Conservation (phyloP, 2,113 vertebrate species). For the Macaca nemestrina region DNA sequence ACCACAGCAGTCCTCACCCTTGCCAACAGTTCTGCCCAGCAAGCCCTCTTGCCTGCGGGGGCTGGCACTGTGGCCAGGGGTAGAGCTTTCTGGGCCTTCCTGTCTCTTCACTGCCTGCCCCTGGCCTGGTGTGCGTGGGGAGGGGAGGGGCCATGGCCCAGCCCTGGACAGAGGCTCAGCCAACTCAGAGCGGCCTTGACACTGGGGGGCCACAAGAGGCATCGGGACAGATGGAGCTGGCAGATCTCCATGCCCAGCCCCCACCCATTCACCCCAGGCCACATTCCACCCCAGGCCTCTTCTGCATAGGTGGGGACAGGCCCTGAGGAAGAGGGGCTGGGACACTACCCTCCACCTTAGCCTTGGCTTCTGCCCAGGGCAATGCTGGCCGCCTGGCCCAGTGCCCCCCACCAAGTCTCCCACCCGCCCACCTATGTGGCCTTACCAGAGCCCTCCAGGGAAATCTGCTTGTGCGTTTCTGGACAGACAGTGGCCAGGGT, state of each 20-base stretch:
- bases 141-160: background rate
- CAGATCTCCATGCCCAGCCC: background rate
- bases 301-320: background rate
- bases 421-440: too few species aligned
- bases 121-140: too few species aligned
- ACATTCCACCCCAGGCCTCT: rapidly evolving
- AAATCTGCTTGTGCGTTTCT: rapidly evolving
- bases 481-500: background rate
- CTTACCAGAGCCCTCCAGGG: background rate
- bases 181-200: background rate
- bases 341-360: background rate
- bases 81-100: background rate
- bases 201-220: background rate
- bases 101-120: background rate
- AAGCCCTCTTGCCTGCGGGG: too few species aligned
- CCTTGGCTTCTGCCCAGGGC: background rate
- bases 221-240: background rate
- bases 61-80: too few species aligned
- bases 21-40: background rate
- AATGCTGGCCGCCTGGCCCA: background rate
- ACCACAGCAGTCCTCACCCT: background rate
- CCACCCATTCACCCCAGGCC: background rate
- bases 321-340: background rate
- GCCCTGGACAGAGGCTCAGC: background rate
- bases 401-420: too few species aligned